phyloP scores from a whole-genome alignment of 2,888 invertebrate genomes.

The Cataglyphis cursor region DNA sequence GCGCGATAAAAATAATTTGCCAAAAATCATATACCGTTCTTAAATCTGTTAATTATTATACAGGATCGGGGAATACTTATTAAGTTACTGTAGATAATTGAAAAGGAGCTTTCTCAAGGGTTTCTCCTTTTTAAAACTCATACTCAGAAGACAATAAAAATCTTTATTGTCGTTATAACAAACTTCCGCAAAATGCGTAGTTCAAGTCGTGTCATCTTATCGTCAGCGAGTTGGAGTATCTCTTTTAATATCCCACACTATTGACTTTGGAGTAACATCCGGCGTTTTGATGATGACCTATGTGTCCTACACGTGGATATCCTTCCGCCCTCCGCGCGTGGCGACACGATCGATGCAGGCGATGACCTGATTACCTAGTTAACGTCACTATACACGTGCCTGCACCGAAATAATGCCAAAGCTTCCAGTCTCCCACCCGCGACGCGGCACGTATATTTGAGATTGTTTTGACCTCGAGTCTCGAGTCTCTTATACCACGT shows the following conservation, averaged over 20 bases:
- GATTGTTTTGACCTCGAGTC: conserved; percentile 69
- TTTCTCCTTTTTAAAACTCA: background rate
- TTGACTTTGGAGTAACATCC: conserved; percentile 44
- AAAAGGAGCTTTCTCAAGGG: too few relatives aligned
- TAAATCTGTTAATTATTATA: too few relatives aligned
- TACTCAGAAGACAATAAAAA: background rate
- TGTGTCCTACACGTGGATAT: conserved; percentile 43
- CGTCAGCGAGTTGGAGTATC: background rate
- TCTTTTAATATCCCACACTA: background rate
- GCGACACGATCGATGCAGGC: conserved; percentile 76
- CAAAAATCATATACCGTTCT: background rate
- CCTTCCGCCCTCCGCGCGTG: conserved; percentile 34
- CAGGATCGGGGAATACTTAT: too few relatives aligned
- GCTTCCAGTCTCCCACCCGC: conserved; percentile 42
- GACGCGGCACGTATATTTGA: conserved; percentile 32
- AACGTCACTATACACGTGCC: conserved; percentile 71
- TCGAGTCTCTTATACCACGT: conserved; percentile 67
- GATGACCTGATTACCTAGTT: conserved; percentile 76
- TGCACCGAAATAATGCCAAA: conserved; percentile 73
- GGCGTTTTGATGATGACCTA: conserved; percentile 37
- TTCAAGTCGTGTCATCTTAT: background rate
- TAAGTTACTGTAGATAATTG: background rate
- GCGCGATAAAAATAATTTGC: too few relatives aligned
- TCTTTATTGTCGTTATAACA: background rate
- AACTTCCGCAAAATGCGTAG: background rate